Percentiles rank a stretch among this genome's conserved stretches.
phyloP scores from a whole-genome alignment of 1,140 invertebrate genomes.

The Pinna nobilis region DNA sequence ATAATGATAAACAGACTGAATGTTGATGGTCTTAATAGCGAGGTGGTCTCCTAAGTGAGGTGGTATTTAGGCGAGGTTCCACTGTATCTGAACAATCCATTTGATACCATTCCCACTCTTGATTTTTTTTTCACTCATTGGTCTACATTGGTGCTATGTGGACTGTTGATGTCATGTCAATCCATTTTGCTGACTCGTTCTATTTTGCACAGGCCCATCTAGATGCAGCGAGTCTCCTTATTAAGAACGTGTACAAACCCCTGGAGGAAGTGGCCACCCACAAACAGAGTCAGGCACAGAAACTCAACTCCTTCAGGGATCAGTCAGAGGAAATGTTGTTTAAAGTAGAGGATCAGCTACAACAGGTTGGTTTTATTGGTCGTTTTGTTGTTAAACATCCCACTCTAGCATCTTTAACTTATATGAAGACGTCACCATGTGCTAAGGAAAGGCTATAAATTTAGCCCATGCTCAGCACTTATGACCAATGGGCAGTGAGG shows the following conservation, averaged over 20 bases:
- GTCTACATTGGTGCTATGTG: neutral
- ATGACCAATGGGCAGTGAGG: too few relatives aligned
- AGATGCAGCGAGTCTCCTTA: conserved; percentile 89
- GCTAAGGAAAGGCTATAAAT: too few relatives aligned
- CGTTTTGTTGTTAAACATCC: too few relatives aligned
- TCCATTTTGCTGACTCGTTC: neutral
- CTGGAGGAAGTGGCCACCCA: conserved; percentile 87
- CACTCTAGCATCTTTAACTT: too few relatives aligned
- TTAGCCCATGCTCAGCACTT: too few relatives aligned
- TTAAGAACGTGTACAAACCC: conserved; percentile 89
- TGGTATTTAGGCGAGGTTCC: too few relatives aligned
- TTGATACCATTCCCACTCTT: neutral
- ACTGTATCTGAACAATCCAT: neutral
- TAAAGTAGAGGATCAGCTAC: conserved; percentile 92
- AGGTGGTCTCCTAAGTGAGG: neutral
- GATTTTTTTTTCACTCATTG: neutral
- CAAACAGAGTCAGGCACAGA: conserved; percentile 93
- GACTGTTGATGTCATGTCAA: neutral
- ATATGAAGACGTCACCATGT: too few relatives aligned
- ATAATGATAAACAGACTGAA: too few relatives aligned
- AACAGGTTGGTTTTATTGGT: conserved; percentile 83
- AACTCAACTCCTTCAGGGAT: conserved; percentile 93
- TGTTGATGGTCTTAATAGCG: too few relatives aligned
- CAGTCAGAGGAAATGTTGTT: conserved; percentile 91
- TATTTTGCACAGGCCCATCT: conserved; percentile 78